phyloP scores from a whole-genome alignment of 2,888 invertebrate genomes.

The Abscondita cerata region DNA sequence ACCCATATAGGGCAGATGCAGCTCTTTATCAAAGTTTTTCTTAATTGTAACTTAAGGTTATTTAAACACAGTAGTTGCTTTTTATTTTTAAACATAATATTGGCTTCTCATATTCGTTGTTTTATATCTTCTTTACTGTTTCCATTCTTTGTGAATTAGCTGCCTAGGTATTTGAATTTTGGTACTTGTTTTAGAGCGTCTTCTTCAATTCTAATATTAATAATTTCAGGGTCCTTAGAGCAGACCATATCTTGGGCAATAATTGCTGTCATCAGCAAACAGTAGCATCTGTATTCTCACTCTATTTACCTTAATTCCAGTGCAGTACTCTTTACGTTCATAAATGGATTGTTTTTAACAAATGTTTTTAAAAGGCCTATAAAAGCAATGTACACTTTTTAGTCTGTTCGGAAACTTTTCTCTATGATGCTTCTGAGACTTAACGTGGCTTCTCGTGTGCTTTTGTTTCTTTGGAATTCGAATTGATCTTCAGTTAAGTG shows the following conservation, averaged over 20 bases:
- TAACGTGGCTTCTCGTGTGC: conserved; percentile 7
- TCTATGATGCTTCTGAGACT: background rate
- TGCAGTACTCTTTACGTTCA: background rate
- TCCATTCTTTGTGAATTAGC: background rate
- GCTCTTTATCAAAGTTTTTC: too few relatives aligned
- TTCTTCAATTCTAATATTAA: too few relatives aligned
- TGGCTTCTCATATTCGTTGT: too few relatives aligned
- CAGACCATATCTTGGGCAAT: background rate
- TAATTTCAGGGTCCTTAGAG: background rate
- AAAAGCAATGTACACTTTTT: conserved; percentile 6
- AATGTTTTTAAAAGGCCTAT: background rate
- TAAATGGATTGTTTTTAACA: background rate
- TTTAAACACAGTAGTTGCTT: too few relatives aligned
- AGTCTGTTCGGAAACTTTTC: background rate
- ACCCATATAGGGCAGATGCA: too few relatives aligned
- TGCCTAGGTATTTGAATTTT: too few relatives aligned
- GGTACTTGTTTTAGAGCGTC: too few relatives aligned
- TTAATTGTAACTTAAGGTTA: too few relatives aligned
- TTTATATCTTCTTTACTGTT: conserved; percentile 1
- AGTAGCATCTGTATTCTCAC: background rate
- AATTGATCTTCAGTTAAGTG: conserved; percentile 3
- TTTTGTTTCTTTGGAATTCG: conserved; percentile 2
- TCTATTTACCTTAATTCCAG: conserved; percentile 6
- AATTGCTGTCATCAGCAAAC: background rate
- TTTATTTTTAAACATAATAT: conserved; percentile 4